These are phyloP conservation scores for Dryococelus australis DNA, from an alignment of 2,888 invertebrate species.

Conservation along the genomic window DNA sequence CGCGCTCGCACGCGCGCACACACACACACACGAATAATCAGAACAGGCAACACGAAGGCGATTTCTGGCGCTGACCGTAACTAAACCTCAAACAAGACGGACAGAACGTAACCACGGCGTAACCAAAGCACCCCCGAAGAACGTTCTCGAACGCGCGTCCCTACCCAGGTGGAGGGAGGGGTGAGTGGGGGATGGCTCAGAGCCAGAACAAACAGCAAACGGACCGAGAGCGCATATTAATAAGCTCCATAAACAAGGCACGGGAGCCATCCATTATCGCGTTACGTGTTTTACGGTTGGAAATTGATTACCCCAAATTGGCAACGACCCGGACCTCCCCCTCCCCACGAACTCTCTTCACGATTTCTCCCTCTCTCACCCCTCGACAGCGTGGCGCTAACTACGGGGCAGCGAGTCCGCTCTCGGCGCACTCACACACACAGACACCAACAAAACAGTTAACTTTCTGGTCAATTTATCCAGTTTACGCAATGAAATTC, in stretches of 20 bases:
- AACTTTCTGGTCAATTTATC: constrained; percentile 16
- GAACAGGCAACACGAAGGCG: too few species aligned
- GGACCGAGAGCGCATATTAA: background rate
- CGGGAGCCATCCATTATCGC: background rate
- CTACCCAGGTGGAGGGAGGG: too few species aligned
- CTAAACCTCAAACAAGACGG: too few species aligned
- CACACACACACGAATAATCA: too few species aligned
- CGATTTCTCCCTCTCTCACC: background rate
- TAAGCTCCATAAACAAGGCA: background rate
- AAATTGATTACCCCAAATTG: background rate
- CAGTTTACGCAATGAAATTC: background rate
- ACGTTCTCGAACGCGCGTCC: too few species aligned
- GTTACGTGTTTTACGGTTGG: background rate
- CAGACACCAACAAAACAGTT: too few species aligned
- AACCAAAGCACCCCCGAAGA: too few species aligned
- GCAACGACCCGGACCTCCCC: background rate
- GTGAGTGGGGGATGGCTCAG: too few species aligned
- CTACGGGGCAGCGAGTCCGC: background rate
- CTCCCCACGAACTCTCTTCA: background rate
- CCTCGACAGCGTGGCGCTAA: background rate
- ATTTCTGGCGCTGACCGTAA: too few species aligned
- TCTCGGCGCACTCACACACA: background rate
- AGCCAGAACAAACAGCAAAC: too few species aligned
- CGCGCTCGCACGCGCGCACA: too few species aligned
- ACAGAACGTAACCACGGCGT: too few species aligned